phyloP scores from a whole-genome alignment of 2,113 vertebrate genomes.

The Corythoichthys intestinalis region DNA sequence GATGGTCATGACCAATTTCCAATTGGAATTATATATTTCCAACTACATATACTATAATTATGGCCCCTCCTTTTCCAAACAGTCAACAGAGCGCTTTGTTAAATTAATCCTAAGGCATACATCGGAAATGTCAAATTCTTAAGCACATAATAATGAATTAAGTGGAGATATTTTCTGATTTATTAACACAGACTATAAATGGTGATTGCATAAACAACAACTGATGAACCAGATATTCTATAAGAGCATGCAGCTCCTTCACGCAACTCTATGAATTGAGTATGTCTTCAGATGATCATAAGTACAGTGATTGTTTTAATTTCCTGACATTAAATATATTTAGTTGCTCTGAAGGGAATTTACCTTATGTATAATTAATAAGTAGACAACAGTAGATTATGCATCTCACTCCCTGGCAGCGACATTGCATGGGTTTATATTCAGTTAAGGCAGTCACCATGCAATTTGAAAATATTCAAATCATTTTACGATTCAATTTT shows the following conservation, averaged over 20 bases:
- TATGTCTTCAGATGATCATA: not conserved
- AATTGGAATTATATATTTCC: not conserved
- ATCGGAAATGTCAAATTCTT: not conserved
- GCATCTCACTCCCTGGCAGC: not conserved
- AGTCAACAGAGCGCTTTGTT: not conserved
- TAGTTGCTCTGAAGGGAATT: not conserved
- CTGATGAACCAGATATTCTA: not conserved
- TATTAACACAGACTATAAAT: not conserved
- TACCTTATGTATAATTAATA: not conserved
- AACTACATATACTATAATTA: not conserved
- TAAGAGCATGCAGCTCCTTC: not conserved
- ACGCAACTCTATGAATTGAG: not conserved
- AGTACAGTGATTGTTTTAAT: not conserved
- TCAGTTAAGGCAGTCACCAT: not conserved
- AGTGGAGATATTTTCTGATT: not conserved
- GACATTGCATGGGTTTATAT: not conserved
- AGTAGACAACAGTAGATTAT: not conserved
- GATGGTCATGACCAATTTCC: not conserved
- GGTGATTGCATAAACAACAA: not conserved
- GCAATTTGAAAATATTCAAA: not conserved
- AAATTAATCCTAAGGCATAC: not conserved
- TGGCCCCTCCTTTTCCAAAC: not conserved
- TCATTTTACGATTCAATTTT: not conserved
- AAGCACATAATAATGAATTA: not conserved
- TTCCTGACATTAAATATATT: not conserved